Conservation (phyloP, 1,140 invertebrate genomes). For the Megalonaias nervosa region DNA sequence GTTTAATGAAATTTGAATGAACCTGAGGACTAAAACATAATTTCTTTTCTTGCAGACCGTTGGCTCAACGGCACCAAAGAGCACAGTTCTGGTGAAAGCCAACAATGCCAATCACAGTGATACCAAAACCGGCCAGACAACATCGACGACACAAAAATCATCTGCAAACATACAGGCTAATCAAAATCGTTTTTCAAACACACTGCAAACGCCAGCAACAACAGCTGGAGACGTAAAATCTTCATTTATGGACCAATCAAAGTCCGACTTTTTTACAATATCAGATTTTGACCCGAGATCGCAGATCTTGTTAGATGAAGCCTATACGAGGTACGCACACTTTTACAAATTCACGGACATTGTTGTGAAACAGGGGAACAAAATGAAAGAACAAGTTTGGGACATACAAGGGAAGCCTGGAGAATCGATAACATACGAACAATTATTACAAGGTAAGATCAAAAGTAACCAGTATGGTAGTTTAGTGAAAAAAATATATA, state of each 20-base stretch:
- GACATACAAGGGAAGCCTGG: constrained; percentile 53
- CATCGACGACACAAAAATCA: constrained; percentile 5
- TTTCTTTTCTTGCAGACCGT: constrained; percentile 24
- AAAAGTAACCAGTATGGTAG: not conserved
- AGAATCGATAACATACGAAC: constrained; percentile 56
- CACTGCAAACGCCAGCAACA: constrained; percentile 15
- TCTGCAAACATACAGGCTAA: constrained; percentile 13
- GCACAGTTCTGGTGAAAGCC: constrained; percentile 10
- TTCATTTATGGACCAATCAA: constrained; percentile 31
- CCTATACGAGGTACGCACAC: constrained; percentile 48
- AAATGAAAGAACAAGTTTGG: constrained; percentile 52
- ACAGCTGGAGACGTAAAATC: constrained; percentile 15
- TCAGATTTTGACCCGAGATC: constrained; percentile 52
- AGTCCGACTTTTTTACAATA: constrained; percentile 50
- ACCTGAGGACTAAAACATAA: no score
- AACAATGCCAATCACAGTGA: constrained; percentile 16
- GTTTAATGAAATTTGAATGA: no score
- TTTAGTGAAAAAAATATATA: not conserved
- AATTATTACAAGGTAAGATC: constrained; percentile 52
- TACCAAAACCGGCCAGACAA: not conserved
- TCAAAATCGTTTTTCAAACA: constrained; percentile 11
- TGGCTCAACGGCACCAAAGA: constrained; percentile 4
- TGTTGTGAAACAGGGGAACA: constrained; percentile 50
- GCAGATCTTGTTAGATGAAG: constrained; percentile 43
- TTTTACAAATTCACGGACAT: constrained; percentile 54